Conservation (phyloP, 2,888 invertebrate genomes). For the Cosmorhoe ocellata region DNA sequence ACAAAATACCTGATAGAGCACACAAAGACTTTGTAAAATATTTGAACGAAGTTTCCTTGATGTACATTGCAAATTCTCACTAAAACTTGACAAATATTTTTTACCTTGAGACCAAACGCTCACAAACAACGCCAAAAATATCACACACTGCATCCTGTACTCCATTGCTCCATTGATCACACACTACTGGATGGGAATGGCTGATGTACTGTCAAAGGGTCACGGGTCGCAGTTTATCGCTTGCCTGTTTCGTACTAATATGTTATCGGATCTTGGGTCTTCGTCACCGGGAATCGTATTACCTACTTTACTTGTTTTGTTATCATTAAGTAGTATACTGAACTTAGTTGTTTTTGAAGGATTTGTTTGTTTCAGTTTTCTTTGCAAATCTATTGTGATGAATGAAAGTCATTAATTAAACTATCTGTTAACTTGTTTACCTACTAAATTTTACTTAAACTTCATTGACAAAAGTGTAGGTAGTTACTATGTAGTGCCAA, state of each 20-base stretch:
- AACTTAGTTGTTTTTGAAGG: constrained; percentile 4
- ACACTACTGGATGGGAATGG: constrained; percentile 27
- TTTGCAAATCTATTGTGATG: no score
- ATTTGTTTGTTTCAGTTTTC: constrained; percentile 1
- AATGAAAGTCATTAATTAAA: no score
- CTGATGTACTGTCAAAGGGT: constrained; percentile 22
- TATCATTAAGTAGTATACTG: not conserved
- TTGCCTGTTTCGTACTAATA: constrained; percentile 33
- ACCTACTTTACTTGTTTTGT: constrained; percentile 9
- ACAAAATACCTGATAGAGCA: not conserved
- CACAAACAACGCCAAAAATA: constrained; percentile 16
- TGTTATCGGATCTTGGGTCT: constrained; percentile 40
- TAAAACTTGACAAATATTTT: constrained; percentile 8
- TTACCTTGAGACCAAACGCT: constrained; percentile 19
- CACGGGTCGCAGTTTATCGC: constrained; percentile 50
- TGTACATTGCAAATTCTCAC: not conserved
- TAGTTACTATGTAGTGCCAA: no score
- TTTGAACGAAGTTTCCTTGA: not conserved
- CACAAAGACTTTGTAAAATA: constrained; percentile 5
- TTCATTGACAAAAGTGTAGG: no score
- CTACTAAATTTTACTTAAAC: no score
- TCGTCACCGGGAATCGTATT: constrained; percentile 12
- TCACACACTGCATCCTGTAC: constrained; percentile 6
- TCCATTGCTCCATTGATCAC: constrained; percentile 7
- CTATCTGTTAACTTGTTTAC: no score